Percentiles rank a stretch among this genome's conserved stretches.
Evolutionary conservation across 2,113 vertebrate species (phyloP).

Genomic region (Arothron firmamentum): DNA sequence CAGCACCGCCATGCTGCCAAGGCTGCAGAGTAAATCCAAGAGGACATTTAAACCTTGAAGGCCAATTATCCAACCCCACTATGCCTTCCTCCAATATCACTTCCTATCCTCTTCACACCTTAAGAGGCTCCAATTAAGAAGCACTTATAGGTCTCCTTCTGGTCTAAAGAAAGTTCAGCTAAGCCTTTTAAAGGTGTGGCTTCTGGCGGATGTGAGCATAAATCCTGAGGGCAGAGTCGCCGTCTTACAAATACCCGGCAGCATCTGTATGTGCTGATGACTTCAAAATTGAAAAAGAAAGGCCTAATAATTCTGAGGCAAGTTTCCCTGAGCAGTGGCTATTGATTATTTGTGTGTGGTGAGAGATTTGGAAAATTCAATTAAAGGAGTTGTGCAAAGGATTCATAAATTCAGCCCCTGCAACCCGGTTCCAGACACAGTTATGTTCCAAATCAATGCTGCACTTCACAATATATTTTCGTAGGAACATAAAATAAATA

Average conservation of each 20-base stretch:
- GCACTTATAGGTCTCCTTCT: slow-evolving; percentile 51
- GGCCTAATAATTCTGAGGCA: slow-evolving; percentile 98
- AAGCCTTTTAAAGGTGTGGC: slow-evolving; percentile 78
- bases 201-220: slow-evolving; percentile 82
- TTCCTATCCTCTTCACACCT: slow-evolving; percentile 19
- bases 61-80: slow-evolving; percentile 29
- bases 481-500: slow-evolving; percentile 99
- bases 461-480: slow-evolving; percentile 99
- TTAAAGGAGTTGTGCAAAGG: slow-evolving; percentile 99
- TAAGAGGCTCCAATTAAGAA: slow-evolving; percentile 19
- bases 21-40: slow-evolving; percentile 55
- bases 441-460: slow-evolving; percentile 99
- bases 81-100: slow-evolving; percentile 2
- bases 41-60: slow-evolving; percentile 49
- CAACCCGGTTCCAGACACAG: slow-evolving; percentile 89
- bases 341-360: slow-evolving; percentile 99
- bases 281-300: slow-evolving; percentile 98
- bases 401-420: slow-evolving; percentile 97
- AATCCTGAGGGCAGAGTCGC: slow-evolving; percentile 79
- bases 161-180: slow-evolving; percentile 79
- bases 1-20: slow-evolving; percentile 14
- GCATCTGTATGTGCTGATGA: slow-evolving; percentile 98
- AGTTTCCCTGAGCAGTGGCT: slow-evolving; percentile 92
- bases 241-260: slow-evolving; percentile 87
- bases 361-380: slow-evolving; percentile 99